Evolutionary conservation across 2,888 invertebrate genomes (phyloP).

Genomic region (Hypolimnas misippus): DNA sequence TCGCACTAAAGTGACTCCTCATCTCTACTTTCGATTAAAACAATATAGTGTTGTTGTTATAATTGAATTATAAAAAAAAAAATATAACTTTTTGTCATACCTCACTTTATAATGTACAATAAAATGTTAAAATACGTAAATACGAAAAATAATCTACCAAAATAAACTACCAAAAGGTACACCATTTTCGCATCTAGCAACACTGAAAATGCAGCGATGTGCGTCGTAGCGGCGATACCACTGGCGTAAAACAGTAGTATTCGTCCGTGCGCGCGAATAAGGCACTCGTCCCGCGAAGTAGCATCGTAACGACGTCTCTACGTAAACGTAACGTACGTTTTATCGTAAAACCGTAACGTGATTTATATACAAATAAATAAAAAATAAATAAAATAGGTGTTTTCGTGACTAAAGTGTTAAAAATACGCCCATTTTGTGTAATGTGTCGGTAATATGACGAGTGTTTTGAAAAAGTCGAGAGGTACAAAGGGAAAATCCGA

Average conservation of each 20-base stretch:
- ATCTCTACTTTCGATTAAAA: no score
- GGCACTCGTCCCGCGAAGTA: conserved; percentile 42
- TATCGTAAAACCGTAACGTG: conserved; percentile 30
- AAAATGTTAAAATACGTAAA: no score
- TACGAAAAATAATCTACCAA: background rate
- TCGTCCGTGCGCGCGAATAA: conserved; percentile 26
- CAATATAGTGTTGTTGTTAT: no score
- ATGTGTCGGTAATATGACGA: conserved; percentile 76
- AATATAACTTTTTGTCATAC: no score
- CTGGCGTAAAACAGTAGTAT: conserved; percentile 31
- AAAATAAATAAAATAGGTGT: conserved; percentile 22
- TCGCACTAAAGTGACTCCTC: no score
- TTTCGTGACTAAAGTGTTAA: conserved; percentile 39
- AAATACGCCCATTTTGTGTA: conserved; percentile 54
- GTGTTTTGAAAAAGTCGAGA: conserved; percentile 80
- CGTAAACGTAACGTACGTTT: conserved; percentile 28
- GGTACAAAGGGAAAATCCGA: conserved; percentile 80
- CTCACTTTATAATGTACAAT: no score
- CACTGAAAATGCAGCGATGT: conserved; percentile 42
- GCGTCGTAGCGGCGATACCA: conserved; percentile 41
- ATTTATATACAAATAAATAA: conserved; percentile 15
- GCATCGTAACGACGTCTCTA: conserved; percentile 39
- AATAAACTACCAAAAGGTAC: conserved; percentile 38
- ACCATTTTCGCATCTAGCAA: conserved; percentile 38
- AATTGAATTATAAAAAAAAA: no score